Base-by-base conservation (phyloP, 2,888 invertebrate species). In the Pandemis heparana region DNA sequence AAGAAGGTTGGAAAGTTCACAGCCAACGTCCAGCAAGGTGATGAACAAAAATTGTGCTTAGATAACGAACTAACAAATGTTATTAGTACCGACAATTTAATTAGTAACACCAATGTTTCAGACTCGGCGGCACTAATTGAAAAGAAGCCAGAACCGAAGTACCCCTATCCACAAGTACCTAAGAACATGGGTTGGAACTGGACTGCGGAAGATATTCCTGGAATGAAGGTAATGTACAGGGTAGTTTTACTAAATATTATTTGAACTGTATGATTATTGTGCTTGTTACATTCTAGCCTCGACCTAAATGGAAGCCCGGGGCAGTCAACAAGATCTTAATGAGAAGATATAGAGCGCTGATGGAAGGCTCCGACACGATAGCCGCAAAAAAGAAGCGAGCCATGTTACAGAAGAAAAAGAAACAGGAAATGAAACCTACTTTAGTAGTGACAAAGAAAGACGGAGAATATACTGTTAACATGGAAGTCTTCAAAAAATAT, bases 121-220 rank as follows among this genome's bases (percentile, higher is more conserved):
- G 89, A 77, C 16, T 70, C 80, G 65, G 71, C 79, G 63, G 72
- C 74, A 1, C 73, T 74, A 10, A 77, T 81, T 71, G 85, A 85
- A 74, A 88, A 87, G 67, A 86, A 81, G 71, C 80, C 81, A 5
- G 84, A 85, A 66, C 23, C 71, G 6, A 89, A 85, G 70, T 89
- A 90, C 75, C 87, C 87, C 0, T 91, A 92, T 75, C 92, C 92
- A 1, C 76, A 84, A 0, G 94, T 94, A 8, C 94, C 94, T 0
- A 87, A 86, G 74, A 72, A 88, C 68, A 94, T 92, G 94, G 94
- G 94, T 0, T 94, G 94, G 94, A 89, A 92, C 77, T 94, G 94
- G 94, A 89, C 77, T 5, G 92, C 94, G 4, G 90, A 92, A 69
- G 92, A 94, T 75, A 83, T 92, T 74, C 92, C 92, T 0, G 94